Base-by-base conservation (phyloP, 2,113 vertebrate species). In the Blennius ocellaris region DNA sequence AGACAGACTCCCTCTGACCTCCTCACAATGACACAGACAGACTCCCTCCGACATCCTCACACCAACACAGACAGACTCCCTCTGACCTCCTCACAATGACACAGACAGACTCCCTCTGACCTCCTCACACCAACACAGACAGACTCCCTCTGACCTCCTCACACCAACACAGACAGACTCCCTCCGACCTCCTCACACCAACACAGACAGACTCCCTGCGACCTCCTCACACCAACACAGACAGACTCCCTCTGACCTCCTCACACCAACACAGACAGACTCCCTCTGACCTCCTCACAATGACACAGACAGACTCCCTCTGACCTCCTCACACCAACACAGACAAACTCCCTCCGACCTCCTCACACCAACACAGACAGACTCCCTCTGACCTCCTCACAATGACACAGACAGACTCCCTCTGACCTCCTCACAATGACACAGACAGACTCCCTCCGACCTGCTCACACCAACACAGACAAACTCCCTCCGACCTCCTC, bases 261-360 rank as follows among this genome's bases (percentile, higher is more conserved):
- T n/a, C n/a, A n/a, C n/a, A n/a, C n/a, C n/a, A n/a, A n/a, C 60
- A 52, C 21, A 83, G 81, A 61, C 64, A 43, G 49, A 54, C 82
- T 71, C 63, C 72, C 69, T 54, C 63, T 78, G 89, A 80, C 72
- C 84, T n/a, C n/a, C n/a, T n/a, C n/a, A n/a, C n/a, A n/a, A n/a
- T n/a, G n/a, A n/a, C 60, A 52, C 21, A 83, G 81, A 61, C 64
- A 43, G 49, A 54, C 82, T 71, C 63, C 72, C 69, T 54, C 63
- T 78, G 89, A 80, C 72, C 84, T n/a, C n/a, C n/a, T n/a, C n/a
- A n/a, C n/a, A n/a, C n/a, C n/a, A n/a, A n/a, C 60, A 52, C 21
- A 83, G 81, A 61, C 64, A 43, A 52, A 54, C 82, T 71, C 63
- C 72, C 69, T 54, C 63, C 78, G 89, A 80, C 72, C 84, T n/a